Conservation (phyloP, 2,888 invertebrate species). For the Chrysodeixis includens region DNA sequence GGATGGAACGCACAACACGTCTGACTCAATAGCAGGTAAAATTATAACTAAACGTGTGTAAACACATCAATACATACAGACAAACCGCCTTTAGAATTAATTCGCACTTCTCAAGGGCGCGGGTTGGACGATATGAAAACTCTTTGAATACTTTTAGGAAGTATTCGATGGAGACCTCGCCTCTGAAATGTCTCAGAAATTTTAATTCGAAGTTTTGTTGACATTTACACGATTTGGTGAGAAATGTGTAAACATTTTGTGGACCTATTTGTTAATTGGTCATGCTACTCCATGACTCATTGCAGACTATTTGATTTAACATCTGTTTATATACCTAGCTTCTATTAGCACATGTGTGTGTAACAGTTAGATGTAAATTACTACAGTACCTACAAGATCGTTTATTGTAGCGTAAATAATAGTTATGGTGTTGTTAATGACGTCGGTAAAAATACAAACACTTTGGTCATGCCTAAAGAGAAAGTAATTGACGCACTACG, state of each 20-base stretch:
- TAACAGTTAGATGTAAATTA: constrained; percentile 1
- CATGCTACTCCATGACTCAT: background rate
- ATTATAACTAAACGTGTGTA: constrained; percentile 62
- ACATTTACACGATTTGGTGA: constrained; percentile 8
- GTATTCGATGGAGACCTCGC: constrained; percentile 30
- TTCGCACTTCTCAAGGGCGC: constrained; percentile 54
- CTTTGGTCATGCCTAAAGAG: background rate
- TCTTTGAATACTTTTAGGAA: constrained; percentile 31
- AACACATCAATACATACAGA: constrained; percentile 56
- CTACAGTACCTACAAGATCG: background rate
- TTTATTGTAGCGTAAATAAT: background rate
- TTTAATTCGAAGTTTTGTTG: constrained; percentile 6
- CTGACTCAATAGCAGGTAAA: constrained; percentile 61
- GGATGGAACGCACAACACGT: constrained; percentile 52
- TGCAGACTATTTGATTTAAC: background rate
- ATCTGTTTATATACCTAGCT: background rate
- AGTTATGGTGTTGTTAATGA: background rate
- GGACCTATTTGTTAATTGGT: background rate
- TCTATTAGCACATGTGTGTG: background rate
- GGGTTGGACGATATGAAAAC: constrained; percentile 31
- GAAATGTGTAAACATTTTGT: background rate
- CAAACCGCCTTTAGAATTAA: constrained; percentile 54
- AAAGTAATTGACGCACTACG: background rate
- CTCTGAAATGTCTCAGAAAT: constrained; percentile 22
- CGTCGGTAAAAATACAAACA: background rate